Evolutionary conservation across 1,140 invertebrate genomes (phyloP), one percentile per base, ranked within the genome.

Genomic region (Pseudoatta argentina): DNA sequence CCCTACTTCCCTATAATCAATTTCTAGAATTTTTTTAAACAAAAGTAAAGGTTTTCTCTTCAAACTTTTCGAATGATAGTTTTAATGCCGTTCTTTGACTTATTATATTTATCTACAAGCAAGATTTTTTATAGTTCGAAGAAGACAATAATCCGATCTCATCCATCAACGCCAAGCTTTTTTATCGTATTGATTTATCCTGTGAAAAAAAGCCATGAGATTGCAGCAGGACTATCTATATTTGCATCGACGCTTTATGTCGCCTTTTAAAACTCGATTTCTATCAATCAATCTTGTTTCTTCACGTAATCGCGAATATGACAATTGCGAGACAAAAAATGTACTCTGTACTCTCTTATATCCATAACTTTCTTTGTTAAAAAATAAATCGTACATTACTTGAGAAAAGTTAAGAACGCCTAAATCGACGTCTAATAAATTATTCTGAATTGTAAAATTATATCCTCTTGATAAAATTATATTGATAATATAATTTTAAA

Each of bases 121-220:
- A n/a, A 53, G 3, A 24, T 18, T 83, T 69, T 83, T 75, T 83
- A 6, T 18, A 39, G 1, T 3, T 24, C 48, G 51, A 71, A 72
- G 39, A 82, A 55, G 34, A 61, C 79, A 73, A 57, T 83, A 73
- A 83, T 83, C 69, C 61, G 30, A 16, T 78, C 59, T 89, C 89
- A 90, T 90, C 89, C 79, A 86, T 90, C 88, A 90, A 77, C 30
- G 63, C 44, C 24, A 61, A 1, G 39, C 21, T 71, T 89, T 90
- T 87, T 75, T 48, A 48, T 53, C 53, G 5, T 8, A n/a, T 27
- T 14, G 6, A 8, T 16, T 78, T 86, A 86, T 55, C 64, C 21
- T 16, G 21, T 85, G 64, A 67, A 83, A 69, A 86, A 69, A 75
- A 27, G 30, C 16, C n/a, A 16, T 18, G 48, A 76, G 48, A 44